Evolutionary conservation across 2,797 vertebrate species (phyloP).

Genomic region (Iguana delicatissima): DNA sequence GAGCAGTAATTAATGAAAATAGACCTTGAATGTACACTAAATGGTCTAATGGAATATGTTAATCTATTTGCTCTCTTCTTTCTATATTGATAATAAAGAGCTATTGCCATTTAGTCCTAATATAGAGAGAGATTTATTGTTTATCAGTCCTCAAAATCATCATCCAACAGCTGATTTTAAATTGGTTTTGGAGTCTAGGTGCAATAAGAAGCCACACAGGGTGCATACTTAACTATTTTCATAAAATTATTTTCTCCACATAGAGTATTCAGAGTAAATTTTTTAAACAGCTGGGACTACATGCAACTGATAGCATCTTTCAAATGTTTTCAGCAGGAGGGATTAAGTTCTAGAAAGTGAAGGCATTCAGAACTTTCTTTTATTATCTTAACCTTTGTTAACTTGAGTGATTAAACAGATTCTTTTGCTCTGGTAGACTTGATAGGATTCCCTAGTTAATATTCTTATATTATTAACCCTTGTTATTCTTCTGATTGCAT

Average conservation of each 20-base stretch:
- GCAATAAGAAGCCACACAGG: constrained; percentile 73
- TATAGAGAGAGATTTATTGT: constrained; percentile 64
- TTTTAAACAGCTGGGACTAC: constrained; percentile 68
- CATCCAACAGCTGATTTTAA: constrained; percentile 77
- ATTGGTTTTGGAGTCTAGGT: constrained; percentile 78
- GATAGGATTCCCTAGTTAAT: constrained; percentile 58
- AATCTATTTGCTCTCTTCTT: constrained; percentile 69
- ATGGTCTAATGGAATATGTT: constrained; percentile 58
- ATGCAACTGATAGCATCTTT: constrained; percentile 76
- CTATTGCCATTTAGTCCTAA: constrained; percentile 59
- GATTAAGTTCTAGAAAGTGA: constrained; percentile 74
- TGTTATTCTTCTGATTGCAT: constrained; percentile 50
- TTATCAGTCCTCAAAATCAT: constrained; percentile 74
- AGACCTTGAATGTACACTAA: constrained; percentile 53
- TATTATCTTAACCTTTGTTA: constrained; percentile 76
- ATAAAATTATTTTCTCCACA: constrained; percentile 68
- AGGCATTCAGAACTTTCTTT: constrained; percentile 74
- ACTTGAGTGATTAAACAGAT: constrained; percentile 75
- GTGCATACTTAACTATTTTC: constrained; percentile 64
- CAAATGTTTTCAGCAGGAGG: constrained; percentile 70
- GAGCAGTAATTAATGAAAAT: constrained; percentile 57
- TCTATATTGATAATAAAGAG: constrained; percentile 68
- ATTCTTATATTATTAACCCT: constrained; percentile 71
- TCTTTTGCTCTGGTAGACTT: constrained; percentile 71
- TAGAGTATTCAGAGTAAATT: constrained; percentile 66